A percentile compares a stretch with the other conserved stretches of the same genome.
These are phyloP conservation scores for Chouioia cunea DNA, from an alignment of 2,888 invertebrate species.

Conservation along the genomic window DNA sequence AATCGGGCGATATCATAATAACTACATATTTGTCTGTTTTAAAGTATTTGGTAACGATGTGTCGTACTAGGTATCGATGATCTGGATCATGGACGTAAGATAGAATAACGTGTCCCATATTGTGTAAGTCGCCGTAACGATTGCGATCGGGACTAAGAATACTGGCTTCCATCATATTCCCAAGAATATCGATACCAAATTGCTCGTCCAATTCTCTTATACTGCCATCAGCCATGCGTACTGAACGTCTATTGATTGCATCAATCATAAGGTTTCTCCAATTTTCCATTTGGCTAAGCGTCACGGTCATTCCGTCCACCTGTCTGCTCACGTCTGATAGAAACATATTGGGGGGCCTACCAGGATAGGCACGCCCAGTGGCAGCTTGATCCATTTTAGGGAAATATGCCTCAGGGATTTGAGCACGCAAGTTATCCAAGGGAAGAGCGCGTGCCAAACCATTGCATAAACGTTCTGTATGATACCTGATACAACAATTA, in stretches of 20 bases:
- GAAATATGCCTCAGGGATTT: constrained; percentile 86
- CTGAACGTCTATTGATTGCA: constrained; percentile 76
- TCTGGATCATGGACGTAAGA: constrained; percentile 86
- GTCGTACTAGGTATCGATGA: constrained; percentile 76
- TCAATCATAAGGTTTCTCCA: constrained; percentile 82
- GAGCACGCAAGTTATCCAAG: constrained; percentile 76
- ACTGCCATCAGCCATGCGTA: constrained; percentile 73
- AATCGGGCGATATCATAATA: too few relatives aligned
- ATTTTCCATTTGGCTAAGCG: constrained; percentile 78
- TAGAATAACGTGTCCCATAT: constrained; percentile 84
- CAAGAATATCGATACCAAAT: constrained; percentile 82
- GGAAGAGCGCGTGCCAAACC: constrained; percentile 75
- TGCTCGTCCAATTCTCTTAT: constrained; percentile 69
- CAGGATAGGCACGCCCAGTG: constrained; percentile 81
- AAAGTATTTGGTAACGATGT: too few relatives aligned
- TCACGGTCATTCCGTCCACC: constrained; percentile 76
- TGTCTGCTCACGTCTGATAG: constrained; percentile 77
- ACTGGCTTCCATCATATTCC: constrained; percentile 82
- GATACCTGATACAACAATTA: constrained; percentile 71
- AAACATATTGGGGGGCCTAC: constrained; percentile 73
- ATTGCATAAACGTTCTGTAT: constrained; percentile 82
- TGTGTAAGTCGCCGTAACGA: constrained; percentile 85
- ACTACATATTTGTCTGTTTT: too few relatives aligned
- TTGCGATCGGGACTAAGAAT: constrained; percentile 77
- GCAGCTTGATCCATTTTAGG: constrained; percentile 85